phyloP scores from a whole-genome alignment of 2,888 invertebrate species.

The Synergus laeviventris region DNA sequence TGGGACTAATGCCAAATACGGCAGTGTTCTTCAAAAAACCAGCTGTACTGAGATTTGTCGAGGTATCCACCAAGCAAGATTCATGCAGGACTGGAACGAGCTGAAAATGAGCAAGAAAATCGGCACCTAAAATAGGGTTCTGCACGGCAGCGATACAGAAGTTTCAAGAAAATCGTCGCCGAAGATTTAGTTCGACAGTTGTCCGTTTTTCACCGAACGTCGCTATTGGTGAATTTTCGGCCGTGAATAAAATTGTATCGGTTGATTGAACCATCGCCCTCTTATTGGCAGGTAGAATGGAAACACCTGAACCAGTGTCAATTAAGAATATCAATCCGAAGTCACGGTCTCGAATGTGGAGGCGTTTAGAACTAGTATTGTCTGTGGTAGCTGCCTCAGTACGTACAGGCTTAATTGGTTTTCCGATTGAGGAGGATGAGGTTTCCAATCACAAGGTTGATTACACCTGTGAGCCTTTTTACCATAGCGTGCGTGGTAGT shows the following conservation, averaged over 20 bases:
- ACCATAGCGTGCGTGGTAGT: not conserved
- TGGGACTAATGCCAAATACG: not conserved
- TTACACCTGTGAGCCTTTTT: not conserved
- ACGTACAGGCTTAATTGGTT: too few species aligned
- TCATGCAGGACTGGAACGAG: not conserved
- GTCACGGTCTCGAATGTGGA: not conserved
- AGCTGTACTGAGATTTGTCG: not conserved
- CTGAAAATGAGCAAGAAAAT: not conserved
- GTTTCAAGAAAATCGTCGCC: not conserved
- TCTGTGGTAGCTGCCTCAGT: too few species aligned
- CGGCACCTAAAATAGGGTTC: conserved; percentile 14
- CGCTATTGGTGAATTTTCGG: not conserved
- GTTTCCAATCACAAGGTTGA: not conserved
- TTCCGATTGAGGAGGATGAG: too few species aligned
- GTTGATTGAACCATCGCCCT: not conserved
- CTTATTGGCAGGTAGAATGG: not conserved
- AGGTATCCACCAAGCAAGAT: not conserved
- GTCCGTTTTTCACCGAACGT: conserved; percentile 25
- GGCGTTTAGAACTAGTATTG: too few species aligned
- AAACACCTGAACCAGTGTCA: conserved; percentile 25
- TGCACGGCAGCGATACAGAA: not conserved
- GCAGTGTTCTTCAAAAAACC: not conserved
- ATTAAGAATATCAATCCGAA: not conserved
- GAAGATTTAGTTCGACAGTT: not conserved
- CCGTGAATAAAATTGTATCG: not conserved